Evolutionary conservation across 2,888 invertebrate genomes (phyloP).

Genomic region (Phorcus lineatus): DNA sequence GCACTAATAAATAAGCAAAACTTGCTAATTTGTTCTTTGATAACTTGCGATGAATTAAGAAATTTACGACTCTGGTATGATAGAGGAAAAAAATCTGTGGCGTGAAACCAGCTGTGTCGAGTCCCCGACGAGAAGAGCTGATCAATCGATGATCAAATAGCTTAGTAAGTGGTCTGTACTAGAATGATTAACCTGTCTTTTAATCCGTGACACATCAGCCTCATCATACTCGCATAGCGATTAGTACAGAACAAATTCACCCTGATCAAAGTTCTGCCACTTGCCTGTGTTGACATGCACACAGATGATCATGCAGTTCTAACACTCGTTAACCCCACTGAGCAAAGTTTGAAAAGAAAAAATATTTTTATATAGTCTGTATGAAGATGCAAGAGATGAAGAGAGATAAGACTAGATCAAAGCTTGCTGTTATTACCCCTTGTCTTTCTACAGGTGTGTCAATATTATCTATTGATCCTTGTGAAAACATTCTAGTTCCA

Average conservation of each 20-base stretch:
- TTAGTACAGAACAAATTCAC: not conserved
- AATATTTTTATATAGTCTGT: not conserved
- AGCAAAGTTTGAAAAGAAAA: not conserved
- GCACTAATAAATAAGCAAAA: not conserved
- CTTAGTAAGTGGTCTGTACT: no score
- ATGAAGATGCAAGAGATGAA: not conserved
- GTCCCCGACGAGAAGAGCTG: not conserved
- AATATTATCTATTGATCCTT: not conserved
- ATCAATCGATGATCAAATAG: not conserved
- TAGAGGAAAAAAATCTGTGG: not conserved
- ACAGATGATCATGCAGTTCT: not conserved
- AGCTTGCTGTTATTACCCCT: not conserved
- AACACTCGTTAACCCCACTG: not conserved
- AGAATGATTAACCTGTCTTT: no score
- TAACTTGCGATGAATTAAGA: not conserved
- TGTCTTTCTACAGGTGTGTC: not conserved
- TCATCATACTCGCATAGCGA: not conserved
- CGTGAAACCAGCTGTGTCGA: not conserved
- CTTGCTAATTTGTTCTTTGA: slow-evolving; percentile 10
- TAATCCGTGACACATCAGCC: not conserved
- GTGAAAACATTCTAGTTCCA: not conserved
- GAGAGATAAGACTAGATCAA: not conserved
- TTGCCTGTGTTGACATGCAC: not conserved
- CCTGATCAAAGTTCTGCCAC: not conserved
- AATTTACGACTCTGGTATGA: not conserved